Evolutionary conservation across 1,140 invertebrate genomes (phyloP).

Genomic region (Drosophila arawakana): DNA sequence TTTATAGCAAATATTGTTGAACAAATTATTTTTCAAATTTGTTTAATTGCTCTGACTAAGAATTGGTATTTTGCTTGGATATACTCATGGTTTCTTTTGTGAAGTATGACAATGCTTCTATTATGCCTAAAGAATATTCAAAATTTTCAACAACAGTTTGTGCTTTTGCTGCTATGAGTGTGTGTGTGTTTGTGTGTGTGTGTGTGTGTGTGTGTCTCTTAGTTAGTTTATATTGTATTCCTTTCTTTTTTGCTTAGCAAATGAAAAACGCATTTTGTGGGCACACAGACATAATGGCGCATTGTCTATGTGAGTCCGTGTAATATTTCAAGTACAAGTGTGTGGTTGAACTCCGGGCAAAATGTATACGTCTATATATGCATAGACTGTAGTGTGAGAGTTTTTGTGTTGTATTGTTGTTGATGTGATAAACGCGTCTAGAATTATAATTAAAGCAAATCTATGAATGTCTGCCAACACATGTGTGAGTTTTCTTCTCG

Average conservation of each 20-base stretch:
- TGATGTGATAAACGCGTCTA: constrained; percentile 82
- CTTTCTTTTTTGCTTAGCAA: constrained; percentile 45
- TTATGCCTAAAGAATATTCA: constrained; percentile 58
- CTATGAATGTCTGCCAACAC: constrained; percentile 64
- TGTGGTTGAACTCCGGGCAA: constrained; percentile 27
- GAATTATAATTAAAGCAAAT: constrained; percentile 83
- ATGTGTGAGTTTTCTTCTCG: background rate
- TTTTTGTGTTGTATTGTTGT: constrained; percentile 64
- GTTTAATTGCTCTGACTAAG: too few relatives aligned
- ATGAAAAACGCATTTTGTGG: constrained; percentile 80
- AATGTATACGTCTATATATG: constrained; percentile 5
- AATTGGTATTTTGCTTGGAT: background rate
- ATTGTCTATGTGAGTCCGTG: constrained; percentile 37
- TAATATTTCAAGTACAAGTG: constrained; percentile 77
- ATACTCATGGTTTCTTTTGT: background rate
- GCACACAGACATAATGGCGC: constrained; percentile 56
- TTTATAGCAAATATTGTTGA: too few relatives aligned
- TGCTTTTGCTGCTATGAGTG: constrained; percentile 1
- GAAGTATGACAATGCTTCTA: constrained; percentile 2
- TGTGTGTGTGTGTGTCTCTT: constrained; percentile 16
- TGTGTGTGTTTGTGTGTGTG: constrained; percentile 21
- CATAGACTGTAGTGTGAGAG: background rate
- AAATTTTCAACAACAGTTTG: constrained; percentile 60
- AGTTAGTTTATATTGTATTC: constrained; percentile 25
- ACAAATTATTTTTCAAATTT: too few relatives aligned